phyloP scores from a whole-genome alignment of 2,888 invertebrate genomes.

The Seladonia tumulorum region DNA sequence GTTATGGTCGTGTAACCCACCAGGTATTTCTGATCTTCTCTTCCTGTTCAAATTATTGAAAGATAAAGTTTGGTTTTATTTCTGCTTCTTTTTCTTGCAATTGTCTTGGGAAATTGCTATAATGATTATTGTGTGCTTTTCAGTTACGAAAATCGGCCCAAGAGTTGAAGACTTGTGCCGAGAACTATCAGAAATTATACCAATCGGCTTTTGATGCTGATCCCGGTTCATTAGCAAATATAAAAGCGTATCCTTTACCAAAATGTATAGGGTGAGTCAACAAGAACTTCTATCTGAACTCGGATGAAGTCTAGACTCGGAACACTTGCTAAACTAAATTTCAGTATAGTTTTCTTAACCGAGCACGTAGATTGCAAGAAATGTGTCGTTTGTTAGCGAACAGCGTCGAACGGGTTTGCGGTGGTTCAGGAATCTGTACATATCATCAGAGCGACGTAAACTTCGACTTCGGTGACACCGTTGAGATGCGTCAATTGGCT shows the following conservation, averaged over 20 bases:
- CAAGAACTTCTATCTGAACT: background rate
- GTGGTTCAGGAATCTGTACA: conserved; percentile 73
- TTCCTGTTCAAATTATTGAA: background rate
- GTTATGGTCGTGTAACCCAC: conserved; percentile 92
- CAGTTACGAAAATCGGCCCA: conserved; percentile 90
- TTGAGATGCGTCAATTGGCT: conserved; percentile 82
- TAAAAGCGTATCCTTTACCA: conserved; percentile 83
- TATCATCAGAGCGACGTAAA: conserved; percentile 75
- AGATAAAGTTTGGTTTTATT: too few species aligned
- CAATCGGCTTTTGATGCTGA: conserved; percentile 95
- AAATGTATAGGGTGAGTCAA: background rate
- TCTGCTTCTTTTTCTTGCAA: too few species aligned
- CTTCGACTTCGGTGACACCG: conserved; percentile 79
- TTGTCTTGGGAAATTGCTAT: background rate
- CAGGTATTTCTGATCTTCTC: conserved; percentile 84
- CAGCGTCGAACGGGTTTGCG: conserved; percentile 90
- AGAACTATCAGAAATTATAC: conserved; percentile 91
- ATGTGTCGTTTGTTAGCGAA: conserved; percentile 91
- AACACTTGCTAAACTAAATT: background rate
- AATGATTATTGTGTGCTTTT: conserved; percentile 62
- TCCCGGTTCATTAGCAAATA: conserved; percentile 90
- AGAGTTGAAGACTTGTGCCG: conserved; percentile 90
- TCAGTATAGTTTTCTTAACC: conserved; percentile 49
- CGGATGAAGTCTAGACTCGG: background rate
- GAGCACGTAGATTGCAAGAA: conserved; percentile 89